Conservation (phyloP, 1,140 invertebrate species). For the Aphelenchoides besseyi region DNA sequence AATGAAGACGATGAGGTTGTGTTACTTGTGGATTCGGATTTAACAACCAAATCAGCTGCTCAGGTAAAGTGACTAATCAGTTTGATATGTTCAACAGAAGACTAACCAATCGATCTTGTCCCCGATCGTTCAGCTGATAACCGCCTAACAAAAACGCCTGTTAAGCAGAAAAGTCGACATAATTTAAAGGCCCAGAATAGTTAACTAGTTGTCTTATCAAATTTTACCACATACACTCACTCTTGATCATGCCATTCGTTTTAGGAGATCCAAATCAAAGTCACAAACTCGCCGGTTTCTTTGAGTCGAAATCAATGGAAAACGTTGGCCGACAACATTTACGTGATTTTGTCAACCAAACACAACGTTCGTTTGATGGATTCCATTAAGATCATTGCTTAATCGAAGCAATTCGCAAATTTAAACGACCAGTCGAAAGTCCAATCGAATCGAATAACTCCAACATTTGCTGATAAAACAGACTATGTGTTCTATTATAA, state of each 20-base stretch:
- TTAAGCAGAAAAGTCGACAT: not conserved
- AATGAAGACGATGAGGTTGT: too few relatives aligned
- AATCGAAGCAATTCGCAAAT: slow-evolving; percentile 18
- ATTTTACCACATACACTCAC: not conserved
- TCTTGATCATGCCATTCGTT: not conserved
- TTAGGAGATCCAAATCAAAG: not conserved
- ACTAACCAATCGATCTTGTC: too few relatives aligned
- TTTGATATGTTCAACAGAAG: too few relatives aligned
- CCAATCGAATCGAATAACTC: too few relatives aligned
- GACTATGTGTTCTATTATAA: too few relatives aligned
- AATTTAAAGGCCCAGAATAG: not conserved
- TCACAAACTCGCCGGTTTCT: not conserved
- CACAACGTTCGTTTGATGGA: not conserved
- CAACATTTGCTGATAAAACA: not conserved
- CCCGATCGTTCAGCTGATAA: too few relatives aligned
- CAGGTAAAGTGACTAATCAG: too few relatives aligned
- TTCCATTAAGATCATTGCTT: not conserved
- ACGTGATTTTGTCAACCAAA: not conserved
- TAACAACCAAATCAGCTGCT: too few relatives aligned
- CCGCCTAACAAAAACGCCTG: not conserved
- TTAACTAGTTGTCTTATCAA: not conserved
- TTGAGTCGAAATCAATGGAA: not conserved
- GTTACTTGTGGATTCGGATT: too few relatives aligned
- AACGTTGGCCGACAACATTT: not conserved
- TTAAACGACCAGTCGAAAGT: not conserved